phyloP scores from a whole-genome alignment of 2,797 vertebrate species.

The Xenentodon cancila region DNA sequence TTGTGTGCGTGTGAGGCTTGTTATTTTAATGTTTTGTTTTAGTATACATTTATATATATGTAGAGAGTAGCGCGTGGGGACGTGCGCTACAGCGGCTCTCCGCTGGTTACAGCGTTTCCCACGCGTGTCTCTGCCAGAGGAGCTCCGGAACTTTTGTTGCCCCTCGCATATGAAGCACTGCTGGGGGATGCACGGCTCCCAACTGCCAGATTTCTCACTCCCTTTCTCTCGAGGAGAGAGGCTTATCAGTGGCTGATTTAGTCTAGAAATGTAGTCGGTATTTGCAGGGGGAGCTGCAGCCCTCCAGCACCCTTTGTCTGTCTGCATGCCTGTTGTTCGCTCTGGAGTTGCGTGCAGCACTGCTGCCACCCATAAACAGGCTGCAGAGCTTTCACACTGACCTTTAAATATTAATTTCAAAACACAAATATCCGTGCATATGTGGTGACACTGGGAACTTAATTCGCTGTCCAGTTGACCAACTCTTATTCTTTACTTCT shows the following conservation, averaged over 20 bases:
- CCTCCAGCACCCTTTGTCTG: slow-evolving; percentile 75
- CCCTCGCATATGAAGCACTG: slow-evolving; percentile 1
- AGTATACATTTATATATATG: too few species aligned
- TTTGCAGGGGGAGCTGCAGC: slow-evolving; percentile 56
- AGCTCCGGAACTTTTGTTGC: slow-evolving; percentile 66
- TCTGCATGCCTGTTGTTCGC: slow-evolving; percentile 65
- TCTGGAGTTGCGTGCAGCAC: slow-evolving; percentile 33
- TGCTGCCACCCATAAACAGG: not conserved
- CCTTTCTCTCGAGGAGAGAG: too few species aligned
- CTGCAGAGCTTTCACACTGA: not conserved
- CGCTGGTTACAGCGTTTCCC: slow-evolving; percentile 27
- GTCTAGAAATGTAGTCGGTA: slow-evolving; percentile 37
- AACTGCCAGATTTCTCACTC: slow-evolving; percentile 8
- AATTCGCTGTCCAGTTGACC: too few species aligned
- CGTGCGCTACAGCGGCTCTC: too few species aligned
- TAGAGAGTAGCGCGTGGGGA: too few species aligned
- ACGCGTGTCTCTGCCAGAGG: slow-evolving; percentile 18
- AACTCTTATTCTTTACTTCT: too few species aligned
- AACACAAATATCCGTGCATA: not conserved
- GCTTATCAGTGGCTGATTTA: too few species aligned
- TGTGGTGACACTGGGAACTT: not conserved
- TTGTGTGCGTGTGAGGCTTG: slow-evolving; percentile 1
- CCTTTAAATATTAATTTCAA: not conserved
- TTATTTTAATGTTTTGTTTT: too few species aligned
- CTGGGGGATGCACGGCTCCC: slow-evolving; percentile 9